Conservation (phyloP, 2,113 vertebrate species). For the Psilopsiagon aurifrons region DNA sequence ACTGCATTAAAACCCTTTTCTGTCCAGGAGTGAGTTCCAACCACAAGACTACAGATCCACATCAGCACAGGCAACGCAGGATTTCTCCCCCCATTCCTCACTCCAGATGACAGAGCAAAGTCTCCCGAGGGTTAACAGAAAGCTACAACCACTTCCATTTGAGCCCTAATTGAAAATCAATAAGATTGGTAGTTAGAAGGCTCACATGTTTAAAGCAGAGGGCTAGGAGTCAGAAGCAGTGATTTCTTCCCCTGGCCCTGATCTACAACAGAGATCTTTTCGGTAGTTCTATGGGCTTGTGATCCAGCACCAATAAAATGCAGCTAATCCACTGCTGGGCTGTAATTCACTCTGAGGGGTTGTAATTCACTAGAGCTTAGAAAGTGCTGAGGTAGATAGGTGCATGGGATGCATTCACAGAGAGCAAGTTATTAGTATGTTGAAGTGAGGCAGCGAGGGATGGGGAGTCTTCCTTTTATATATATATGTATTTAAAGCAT, state of each 20-base stretch:
- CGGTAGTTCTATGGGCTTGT: not conserved
- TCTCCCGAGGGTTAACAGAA: constrained; percentile 1
- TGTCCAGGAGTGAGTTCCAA: not conserved
- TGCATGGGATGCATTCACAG: not conserved
- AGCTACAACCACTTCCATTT: constrained; percentile 50
- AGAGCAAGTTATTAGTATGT: not conserved
- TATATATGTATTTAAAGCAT: not conserved
- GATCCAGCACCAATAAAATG: not conserved
- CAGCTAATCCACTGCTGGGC: not conserved
- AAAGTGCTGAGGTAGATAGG: constrained; percentile 20
- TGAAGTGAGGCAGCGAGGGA: not conserved
- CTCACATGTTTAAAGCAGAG: not conserved
- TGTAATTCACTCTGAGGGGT: not conserved
- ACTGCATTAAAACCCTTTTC: not conserved
- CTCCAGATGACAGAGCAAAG: not conserved
- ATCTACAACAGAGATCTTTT: not conserved
- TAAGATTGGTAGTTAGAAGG: constrained; percentile 11
- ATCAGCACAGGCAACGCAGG: fast-evolving
- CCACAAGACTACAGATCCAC: not conserved
- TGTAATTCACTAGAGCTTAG: not conserved
- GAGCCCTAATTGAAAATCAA: constrained; percentile 67
- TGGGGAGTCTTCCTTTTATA: not conserved
- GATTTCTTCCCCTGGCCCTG: constrained; percentile 5
- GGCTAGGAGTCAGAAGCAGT: not conserved
- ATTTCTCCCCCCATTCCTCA: not conserved